Evolutionary conservation across 2,888 invertebrate species (phyloP).

Genomic region (Lycaena phlaeas): DNA sequence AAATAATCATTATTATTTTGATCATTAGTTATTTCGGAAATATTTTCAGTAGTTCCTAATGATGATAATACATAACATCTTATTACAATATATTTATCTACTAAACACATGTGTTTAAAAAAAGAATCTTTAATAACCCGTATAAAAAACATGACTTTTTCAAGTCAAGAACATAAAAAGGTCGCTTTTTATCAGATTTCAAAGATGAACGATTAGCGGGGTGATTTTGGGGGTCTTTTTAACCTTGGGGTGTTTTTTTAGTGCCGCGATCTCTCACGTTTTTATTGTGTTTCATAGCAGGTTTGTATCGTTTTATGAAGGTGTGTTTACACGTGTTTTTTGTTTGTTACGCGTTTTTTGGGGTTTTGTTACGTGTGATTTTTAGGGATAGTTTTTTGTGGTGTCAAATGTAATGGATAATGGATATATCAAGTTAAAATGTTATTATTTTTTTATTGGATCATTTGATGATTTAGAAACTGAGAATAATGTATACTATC

Average conservation of each 20-base stretch:
- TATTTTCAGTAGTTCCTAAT: too few species aligned
- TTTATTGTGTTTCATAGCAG: constrained; percentile 42
- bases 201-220: constrained; percentile 36
- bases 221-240: constrained; percentile 44
- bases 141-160: constrained; percentile 7
- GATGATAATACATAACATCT: too few species aligned
- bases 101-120: not conserved
- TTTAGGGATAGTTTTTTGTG: constrained; percentile 2
- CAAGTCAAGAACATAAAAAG: constrained; percentile 51
- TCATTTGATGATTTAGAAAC: not conserved
- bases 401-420: constrained; percentile 2
- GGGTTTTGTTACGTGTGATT: constrained; percentile 10
- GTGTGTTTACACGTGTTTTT: constrained; percentile 49
- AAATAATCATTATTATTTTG: too few species aligned
- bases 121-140: constrained; percentile 9
- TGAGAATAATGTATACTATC: too few species aligned
- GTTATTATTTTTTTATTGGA: not conserved
- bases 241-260: constrained; percentile 44
- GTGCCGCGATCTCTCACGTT: constrained; percentile 60
- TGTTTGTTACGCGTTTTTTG: constrained; percentile 25
- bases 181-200: constrained; percentile 40
- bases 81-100: too few species aligned
- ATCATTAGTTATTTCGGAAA: too few species aligned
- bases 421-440: not conserved
- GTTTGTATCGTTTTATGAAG: constrained; percentile 51